These are phyloP conservation scores for Coilia nasus DNA, from an alignment of 2,797 vertebrate species.

Conservation along the genomic window DNA sequence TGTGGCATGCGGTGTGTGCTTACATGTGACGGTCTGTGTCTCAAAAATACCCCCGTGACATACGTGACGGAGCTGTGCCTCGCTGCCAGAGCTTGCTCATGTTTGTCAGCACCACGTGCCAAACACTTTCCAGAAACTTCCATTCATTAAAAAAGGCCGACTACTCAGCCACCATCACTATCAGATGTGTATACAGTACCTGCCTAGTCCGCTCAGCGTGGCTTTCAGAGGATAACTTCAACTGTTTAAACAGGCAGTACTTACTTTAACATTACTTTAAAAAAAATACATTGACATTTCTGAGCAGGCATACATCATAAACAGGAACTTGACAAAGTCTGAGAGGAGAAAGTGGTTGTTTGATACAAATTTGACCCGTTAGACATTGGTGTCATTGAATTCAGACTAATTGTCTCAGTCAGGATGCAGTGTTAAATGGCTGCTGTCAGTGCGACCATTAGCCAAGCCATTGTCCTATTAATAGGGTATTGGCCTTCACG, in stretches of 20 bases:
- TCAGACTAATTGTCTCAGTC: not conserved
- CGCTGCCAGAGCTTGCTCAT: not conserved
- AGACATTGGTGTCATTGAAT: too few species aligned
- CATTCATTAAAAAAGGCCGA: conserved; percentile 19
- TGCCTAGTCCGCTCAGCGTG: too few species aligned
- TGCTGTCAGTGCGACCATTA: not conserved
- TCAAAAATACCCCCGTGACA: not conserved
- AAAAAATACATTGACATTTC: not conserved
- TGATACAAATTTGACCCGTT: too few species aligned
- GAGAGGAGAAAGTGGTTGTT: not conserved
- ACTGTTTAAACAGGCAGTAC: not conserved
- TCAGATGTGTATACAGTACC: too few species aligned
- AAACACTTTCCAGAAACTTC: conserved; percentile 67
- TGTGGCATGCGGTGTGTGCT: not conserved
- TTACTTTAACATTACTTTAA: not conserved
- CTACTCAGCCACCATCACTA: not conserved
- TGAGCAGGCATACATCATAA: not conserved
- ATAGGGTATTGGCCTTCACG: not conserved
- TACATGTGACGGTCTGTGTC: not conserved
- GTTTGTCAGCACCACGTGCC: conserved; percentile 60
- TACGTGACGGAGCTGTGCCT: not conserved
- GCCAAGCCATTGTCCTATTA: not conserved
- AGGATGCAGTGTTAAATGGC: not conserved
- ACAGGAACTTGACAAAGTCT: not conserved
- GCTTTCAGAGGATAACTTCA: too few species aligned